Conservation (phyloP, 2,113 vertebrate species). For the Daphoenositta chrysoptera region DNA sequence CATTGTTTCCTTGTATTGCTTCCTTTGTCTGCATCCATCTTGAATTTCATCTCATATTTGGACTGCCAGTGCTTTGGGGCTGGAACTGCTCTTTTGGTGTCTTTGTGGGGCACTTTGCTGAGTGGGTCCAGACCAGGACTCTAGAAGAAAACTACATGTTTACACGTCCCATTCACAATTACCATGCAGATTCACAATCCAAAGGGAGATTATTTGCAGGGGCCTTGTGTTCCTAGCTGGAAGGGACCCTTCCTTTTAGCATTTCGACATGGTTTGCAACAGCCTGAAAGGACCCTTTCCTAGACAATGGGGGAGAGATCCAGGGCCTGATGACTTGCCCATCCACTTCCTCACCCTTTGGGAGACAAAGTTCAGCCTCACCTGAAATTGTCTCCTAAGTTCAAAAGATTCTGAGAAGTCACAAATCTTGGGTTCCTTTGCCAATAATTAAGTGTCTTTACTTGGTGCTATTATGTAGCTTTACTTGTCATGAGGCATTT, state of each 20-base stretch:
- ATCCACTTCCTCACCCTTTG: background rate
- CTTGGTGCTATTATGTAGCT: too few relatives aligned
- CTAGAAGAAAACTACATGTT: background rate
- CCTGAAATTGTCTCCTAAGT: background rate
- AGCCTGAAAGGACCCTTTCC: background rate
- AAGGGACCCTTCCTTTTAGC: background rate
- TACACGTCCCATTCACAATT: background rate
- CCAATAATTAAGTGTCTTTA: background rate
- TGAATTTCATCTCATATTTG: background rate
- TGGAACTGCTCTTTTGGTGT: background rate
- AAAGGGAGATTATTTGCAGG: background rate
- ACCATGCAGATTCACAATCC: background rate
- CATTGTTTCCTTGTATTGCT: background rate
- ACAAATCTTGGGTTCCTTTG: background rate
- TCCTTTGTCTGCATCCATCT: background rate
- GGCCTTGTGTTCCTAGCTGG: background rate
- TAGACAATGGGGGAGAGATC: background rate
- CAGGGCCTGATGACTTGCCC: background rate
- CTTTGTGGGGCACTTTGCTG: background rate
- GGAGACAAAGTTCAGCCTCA: background rate
- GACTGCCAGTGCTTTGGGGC: background rate
- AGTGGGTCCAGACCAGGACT: background rate
- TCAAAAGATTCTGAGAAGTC: background rate
- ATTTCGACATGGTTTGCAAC: background rate
- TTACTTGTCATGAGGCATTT: background rate